phyloP scores from a whole-genome alignment of 2,113 vertebrate genomes.

The cattle (Bos taurus) region DNA sequence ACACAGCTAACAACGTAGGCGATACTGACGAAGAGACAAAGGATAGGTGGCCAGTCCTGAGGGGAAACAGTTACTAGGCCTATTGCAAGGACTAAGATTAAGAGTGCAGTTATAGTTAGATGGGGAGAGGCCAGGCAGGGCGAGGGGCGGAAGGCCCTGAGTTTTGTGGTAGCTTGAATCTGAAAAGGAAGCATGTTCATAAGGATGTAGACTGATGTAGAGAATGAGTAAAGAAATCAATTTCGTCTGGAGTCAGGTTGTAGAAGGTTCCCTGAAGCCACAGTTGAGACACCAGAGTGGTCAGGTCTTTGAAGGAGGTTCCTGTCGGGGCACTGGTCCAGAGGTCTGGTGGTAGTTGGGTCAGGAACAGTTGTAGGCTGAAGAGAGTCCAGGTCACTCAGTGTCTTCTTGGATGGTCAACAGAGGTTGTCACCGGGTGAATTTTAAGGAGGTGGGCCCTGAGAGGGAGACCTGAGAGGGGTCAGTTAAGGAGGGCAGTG shows the following conservation, averaged over 20 bases:
- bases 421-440: not conserved
- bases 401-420: not conserved
- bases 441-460: not conserved
- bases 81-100: not conserved
- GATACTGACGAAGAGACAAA: accelerated
- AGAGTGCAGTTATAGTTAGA: not conserved
- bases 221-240: not conserved
- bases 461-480: not conserved
- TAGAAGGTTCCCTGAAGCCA: not conserved
- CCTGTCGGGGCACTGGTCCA: accelerated
- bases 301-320: not conserved
- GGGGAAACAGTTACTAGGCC: not conserved
- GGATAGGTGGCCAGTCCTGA: not conserved
- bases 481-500: not conserved
- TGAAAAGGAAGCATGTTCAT: not conserved
- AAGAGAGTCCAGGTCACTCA: not conserved
- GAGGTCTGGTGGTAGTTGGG: not conserved
- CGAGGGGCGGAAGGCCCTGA: accelerated
- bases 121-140: not conserved
- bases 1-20: not conserved
- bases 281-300: not conserved
- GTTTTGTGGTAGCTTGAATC: not conserved
- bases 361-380: not conserved
- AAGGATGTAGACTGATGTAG: not conserved
- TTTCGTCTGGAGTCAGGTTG: not conserved